phyloP scores from a whole-genome alignment of 2,797 vertebrate genomes.

The Vespertilio murinus region DNA sequence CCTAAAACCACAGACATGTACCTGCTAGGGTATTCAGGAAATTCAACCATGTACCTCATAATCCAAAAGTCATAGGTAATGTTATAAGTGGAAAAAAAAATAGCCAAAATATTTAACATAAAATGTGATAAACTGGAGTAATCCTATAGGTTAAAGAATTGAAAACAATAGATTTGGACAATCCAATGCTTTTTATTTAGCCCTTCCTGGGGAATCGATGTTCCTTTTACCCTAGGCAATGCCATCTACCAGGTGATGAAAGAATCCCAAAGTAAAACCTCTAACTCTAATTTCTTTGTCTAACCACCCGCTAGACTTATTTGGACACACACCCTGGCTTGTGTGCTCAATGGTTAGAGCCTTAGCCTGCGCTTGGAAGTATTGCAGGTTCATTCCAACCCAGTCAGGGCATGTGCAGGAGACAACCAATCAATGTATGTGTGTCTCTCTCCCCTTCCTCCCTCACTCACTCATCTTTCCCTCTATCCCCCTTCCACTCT shows the following conservation, averaged over 20 bases:
- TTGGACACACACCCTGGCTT: not conserved
- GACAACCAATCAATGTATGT: not conserved
- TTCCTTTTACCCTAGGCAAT: not conserved
- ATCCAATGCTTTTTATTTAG: not conserved
- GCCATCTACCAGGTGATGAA: not conserved
- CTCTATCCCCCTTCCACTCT: no score
- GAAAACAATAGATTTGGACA: not conserved
- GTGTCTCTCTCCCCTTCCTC: not conserved
- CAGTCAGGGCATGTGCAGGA: not conserved
- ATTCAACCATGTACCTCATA: constrained; percentile 14
- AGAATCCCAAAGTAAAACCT: constrained; percentile 13
- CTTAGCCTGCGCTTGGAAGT: not conserved
- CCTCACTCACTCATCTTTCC: not conserved
- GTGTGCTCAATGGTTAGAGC: not conserved
- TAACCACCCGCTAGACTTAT: not conserved
- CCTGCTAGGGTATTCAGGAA: not conserved
- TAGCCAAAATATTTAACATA: not conserved
- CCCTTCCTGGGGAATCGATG: not conserved
- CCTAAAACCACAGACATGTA: not conserved
- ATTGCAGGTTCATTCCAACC: not conserved
- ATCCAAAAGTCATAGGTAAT: not conserved
- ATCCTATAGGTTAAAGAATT: not conserved
- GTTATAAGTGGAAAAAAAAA: not conserved
- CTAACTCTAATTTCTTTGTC: not conserved
- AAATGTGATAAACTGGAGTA: not conserved